phyloP scores from a whole-genome alignment of 2,113 vertebrate species.

The Himantopus leucocephalus region DNA sequence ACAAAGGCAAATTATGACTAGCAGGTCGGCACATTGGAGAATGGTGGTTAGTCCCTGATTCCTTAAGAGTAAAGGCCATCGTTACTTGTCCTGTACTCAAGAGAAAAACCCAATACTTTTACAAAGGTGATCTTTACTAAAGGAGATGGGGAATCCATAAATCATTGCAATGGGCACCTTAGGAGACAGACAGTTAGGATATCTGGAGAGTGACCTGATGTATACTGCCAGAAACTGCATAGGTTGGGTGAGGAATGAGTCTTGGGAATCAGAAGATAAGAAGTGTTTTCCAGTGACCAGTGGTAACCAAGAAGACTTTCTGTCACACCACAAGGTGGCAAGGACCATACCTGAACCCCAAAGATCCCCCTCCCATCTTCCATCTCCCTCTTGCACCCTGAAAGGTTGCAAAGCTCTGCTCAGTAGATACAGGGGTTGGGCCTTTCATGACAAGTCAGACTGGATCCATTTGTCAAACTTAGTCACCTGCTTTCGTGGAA shows the following conservation, averaged over 20 bases:
- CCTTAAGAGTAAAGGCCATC: not conserved
- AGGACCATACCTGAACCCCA: not conserved
- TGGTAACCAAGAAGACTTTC: not conserved
- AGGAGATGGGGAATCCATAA: not conserved
- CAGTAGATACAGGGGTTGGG: not conserved
- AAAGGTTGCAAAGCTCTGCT: not conserved
- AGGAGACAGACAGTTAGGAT: not conserved
- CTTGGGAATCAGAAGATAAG: not conserved
- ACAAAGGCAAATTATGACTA: not conserved
- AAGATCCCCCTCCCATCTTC: not conserved
- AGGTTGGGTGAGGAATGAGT: not conserved
- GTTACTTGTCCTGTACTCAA: not conserved
- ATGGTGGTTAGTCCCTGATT: not conserved
- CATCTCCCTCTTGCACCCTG: not conserved
- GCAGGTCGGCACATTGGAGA: not conserved
- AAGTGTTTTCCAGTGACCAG: not conserved
- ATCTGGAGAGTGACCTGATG: not conserved
- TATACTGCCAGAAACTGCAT: not conserved
- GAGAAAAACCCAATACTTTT: not conserved
- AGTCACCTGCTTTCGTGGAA: not conserved
- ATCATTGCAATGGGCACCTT: not conserved
- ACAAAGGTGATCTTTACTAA: not conserved
- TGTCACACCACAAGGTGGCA: not conserved
- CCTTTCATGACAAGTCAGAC: not conserved
- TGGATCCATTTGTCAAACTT: not conserved